phyloP scores from a whole-genome alignment of 92 coral and sea anemone species.

The Siderastrea radians region DNA sequence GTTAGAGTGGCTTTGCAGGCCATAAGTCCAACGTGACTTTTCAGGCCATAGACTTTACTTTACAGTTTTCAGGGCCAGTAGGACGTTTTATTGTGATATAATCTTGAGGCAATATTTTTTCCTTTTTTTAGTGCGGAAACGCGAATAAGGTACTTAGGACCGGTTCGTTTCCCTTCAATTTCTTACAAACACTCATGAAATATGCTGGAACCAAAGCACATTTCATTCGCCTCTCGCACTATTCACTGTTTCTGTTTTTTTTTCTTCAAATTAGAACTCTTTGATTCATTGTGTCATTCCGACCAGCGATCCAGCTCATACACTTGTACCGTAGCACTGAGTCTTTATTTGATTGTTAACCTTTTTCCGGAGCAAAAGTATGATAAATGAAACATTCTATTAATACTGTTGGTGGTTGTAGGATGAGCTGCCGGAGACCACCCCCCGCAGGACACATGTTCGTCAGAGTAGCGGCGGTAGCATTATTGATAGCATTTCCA shows the following conservation, averaged over 20 bases:
- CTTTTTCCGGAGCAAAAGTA: not conserved
- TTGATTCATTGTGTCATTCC: too few relatives aligned
- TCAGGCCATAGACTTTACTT: too few relatives aligned
- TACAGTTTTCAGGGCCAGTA: too few relatives aligned
- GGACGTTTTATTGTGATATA: too few relatives aligned
- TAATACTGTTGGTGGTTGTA: not conserved
- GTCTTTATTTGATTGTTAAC: not conserved
- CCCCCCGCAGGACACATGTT: constrained; percentile 51
- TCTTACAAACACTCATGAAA: too few relatives aligned
- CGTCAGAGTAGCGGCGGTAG: constrained; percentile 80
- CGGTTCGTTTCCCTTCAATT: too few relatives aligned
- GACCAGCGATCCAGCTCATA: too few relatives aligned
- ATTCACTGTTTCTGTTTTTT: not conserved
- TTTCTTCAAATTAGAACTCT: not conserved
- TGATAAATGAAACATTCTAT: not conserved
- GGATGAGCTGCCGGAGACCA: constrained; percentile 49
- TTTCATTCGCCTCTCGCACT: not conserved
- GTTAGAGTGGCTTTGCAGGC: not conserved
- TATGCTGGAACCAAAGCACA: not conserved
- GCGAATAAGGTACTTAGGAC: too few relatives aligned
- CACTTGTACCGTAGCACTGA: too few relatives aligned
- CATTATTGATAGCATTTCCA: constrained; percentile 78
- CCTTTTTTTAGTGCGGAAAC: too few relatives aligned
- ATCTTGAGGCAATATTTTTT: too few relatives aligned
- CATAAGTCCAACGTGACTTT: too few relatives aligned